Evolutionary conservation across 2,113 vertebrate species (phyloP).

Genomic region (Choloepus hoffmanni): DNA sequence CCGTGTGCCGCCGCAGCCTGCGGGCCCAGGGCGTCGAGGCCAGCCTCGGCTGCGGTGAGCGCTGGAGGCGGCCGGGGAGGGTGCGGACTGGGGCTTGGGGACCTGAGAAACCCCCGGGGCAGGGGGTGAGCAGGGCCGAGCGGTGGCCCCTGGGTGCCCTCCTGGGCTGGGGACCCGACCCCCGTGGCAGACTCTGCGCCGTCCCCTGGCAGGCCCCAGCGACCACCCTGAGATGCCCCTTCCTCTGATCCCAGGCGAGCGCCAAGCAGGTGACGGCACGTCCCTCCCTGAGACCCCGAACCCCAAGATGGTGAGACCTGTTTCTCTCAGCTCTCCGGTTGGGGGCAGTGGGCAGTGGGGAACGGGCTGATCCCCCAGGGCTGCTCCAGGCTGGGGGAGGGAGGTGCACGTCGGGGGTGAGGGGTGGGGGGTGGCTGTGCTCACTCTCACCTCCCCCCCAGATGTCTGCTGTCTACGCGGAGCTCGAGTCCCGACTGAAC

Average conservation of each 20-base stretch:
- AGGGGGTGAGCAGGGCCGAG: too few relatives aligned
- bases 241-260: slow-evolving; percentile 94
- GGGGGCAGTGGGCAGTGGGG: neutral
- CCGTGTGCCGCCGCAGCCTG: slow-evolving; percentile 88
- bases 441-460: slow-evolving; percentile 68
- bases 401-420: accelerated
- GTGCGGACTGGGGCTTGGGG: neutral
- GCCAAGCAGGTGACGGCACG: slow-evolving; percentile 97
- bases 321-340: neutral
- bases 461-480: slow-evolving; percentile 98
- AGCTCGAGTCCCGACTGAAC: slow-evolving; percentile 91
- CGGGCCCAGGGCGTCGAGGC: slow-evolving; percentile 90
- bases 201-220: slow-evolving; percentile 82
- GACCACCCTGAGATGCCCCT: slow-evolving; percentile 91
- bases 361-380: accelerated
- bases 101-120: too few relatives aligned
- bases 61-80: accelerated
- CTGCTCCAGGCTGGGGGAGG: neutral
- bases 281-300: slow-evolving; percentile 98
- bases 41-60: slow-evolving; percentile 89
- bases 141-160: too few relatives aligned
- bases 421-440: neutral
- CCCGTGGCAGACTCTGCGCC: neutral
- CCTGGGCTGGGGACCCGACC: too few relatives aligned
- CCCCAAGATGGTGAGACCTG: slow-evolving; percentile 94